Conservation (phyloP, 2,113 vertebrate genomes). For the Proterorhinus semilunaris region DNA sequence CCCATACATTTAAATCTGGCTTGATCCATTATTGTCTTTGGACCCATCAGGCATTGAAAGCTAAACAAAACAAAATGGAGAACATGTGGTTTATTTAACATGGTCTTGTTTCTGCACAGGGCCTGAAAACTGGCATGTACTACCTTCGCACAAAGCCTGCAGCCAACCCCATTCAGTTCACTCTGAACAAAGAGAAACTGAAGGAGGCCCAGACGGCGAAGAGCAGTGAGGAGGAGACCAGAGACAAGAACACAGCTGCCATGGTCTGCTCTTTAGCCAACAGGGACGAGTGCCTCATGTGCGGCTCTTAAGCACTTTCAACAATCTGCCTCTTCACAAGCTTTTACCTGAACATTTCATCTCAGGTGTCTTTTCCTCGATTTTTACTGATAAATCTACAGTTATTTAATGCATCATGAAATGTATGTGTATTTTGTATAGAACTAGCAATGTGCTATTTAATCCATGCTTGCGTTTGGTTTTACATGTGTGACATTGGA, state of each 20-base stretch:
- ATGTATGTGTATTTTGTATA: slow-evolving; percentile 41
- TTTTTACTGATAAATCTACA: no score
- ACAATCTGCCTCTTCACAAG: background rate
- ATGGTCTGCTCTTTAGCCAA: slow-evolving; percentile 97
- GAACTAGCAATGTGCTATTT: slow-evolving; percentile 20
- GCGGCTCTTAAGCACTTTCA: slow-evolving; percentile 81
- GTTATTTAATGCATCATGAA: slow-evolving; percentile 53
- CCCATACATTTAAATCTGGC: no score
- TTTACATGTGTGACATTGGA: no score
- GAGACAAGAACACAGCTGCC: slow-evolving; percentile 88
- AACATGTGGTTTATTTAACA: background rate
- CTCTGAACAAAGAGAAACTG: slow-evolving; percentile 93
- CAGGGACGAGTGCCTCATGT: slow-evolving; percentile 92
- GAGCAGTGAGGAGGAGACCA: slow-evolving; percentile 77
- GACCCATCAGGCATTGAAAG: no score
- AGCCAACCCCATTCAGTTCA: slow-evolving; percentile 97
- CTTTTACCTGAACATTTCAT: background rate
- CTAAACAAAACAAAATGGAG: no score
- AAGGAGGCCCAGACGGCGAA: slow-evolving; percentile 73
- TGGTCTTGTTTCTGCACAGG: slow-evolving; percentile 70
- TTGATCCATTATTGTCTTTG: no score
- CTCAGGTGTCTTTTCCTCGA: background rate
- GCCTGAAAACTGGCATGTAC: slow-evolving; percentile 98
- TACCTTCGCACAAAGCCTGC: slow-evolving; percentile 94
- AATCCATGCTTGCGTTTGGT: slow-evolving; percentile 13